Conservation (phyloP, 2,888 invertebrate species). For the Galerucella nymphaeae region DNA sequence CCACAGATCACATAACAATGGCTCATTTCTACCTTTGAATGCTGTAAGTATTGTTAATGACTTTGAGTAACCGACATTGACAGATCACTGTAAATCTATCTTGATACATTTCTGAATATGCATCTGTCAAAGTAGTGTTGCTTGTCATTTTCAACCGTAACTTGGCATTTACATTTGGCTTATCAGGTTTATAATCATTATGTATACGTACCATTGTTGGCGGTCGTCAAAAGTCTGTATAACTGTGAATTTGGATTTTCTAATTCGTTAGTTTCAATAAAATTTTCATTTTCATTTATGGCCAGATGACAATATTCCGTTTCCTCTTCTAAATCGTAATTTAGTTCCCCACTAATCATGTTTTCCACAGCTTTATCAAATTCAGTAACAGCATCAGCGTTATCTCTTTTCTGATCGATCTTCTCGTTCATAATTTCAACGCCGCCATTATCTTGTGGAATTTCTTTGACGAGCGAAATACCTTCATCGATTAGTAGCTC, state of each 20-base stretch:
- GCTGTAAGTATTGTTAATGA: no score
- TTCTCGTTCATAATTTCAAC: conserved; percentile 14
- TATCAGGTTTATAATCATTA: neutral
- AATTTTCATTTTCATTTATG: conserved; percentile 47
- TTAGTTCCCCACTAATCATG: conserved; percentile 42
- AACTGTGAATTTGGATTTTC: conserved; percentile 57
- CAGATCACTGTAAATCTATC: no score
- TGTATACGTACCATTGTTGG: conserved; percentile 56
- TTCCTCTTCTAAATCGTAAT: conserved; percentile 46
- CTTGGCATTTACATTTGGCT: no score
- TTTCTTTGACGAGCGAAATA: conserved; percentile 28
- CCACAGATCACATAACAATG: no score
- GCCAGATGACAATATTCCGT: conserved; percentile 51
- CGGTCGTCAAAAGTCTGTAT: conserved; percentile 59
- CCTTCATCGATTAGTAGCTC: conserved; percentile 58
- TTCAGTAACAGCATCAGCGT: conserved; percentile 27
- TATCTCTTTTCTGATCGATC: conserved; percentile 22
- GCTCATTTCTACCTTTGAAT: no score
- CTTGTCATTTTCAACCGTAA: no score
- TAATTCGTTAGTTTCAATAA: conserved; percentile 46
- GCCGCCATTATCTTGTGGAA: neutral
- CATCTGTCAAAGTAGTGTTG: no score
- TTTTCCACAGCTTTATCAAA: conserved; percentile 42
- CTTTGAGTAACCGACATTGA: no score
- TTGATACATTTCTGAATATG: no score